Conservation (phyloP, 2,797 vertebrate species). For the Tangara arthus region DNA sequence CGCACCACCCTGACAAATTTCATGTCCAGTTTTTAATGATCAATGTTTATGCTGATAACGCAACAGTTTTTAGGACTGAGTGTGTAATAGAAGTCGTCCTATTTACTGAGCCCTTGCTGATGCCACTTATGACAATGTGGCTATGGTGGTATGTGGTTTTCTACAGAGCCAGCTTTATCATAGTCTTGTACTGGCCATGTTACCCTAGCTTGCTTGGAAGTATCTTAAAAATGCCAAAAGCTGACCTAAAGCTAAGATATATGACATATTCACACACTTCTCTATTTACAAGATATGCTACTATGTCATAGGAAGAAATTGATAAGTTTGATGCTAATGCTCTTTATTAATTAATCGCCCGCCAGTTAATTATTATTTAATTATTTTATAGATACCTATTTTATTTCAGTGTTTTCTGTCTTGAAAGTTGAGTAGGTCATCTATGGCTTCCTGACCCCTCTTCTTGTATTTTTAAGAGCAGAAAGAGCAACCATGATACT, state of each 20-base stretch:
- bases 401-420: neutral
- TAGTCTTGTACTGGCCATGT: neutral
- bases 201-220: neutral
- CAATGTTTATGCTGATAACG: neutral
- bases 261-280: neutral
- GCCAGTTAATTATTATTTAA: neutral
- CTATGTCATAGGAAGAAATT: neutral
- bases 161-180: neutral
- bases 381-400: neutral
- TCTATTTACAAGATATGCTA: neutral
- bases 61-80: fast-evolving
- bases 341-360: neutral
- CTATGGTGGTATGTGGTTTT: neutral
- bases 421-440: neutral
- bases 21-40: neutral
- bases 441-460: neutral
- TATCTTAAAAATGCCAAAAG: neutral
- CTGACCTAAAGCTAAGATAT: neutral
- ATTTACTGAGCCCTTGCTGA: neutral
- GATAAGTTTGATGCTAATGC: too few relatives aligned
- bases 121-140: neutral
- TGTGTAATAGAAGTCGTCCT: neutral
- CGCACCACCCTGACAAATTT: neutral
- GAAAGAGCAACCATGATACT: neutral
- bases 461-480: neutral